Conservation (phyloP, 2,888 invertebrate species). For the Philonicus albiceps region DNA sequence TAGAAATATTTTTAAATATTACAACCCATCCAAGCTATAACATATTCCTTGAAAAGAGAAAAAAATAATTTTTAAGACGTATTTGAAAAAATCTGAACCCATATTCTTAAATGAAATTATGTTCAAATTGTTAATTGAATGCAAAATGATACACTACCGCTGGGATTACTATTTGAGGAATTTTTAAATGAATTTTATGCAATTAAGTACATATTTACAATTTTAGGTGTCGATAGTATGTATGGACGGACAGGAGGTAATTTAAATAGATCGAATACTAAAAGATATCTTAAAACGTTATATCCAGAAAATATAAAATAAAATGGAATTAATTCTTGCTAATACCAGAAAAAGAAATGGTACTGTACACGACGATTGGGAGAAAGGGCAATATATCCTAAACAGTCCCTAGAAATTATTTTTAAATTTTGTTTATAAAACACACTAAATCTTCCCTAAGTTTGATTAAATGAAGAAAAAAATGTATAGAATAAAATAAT, state of each 20-base stretch:
- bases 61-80: neutral
- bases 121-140: neutral
- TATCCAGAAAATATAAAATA: neutral
- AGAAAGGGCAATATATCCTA: too few species aligned
- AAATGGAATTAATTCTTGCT: neutral
- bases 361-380: neutral
- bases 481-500: neutral
- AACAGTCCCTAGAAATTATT: too few species aligned
- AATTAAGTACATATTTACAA: neutral
- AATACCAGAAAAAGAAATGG: neutral
- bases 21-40: too few species aligned
- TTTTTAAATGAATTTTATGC: neutral
- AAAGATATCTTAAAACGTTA: too few species aligned
- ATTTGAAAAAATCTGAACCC: neutral
- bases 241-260: too few species aligned
- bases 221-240: neutral
- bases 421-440: neutral
- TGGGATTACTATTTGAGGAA: neutral
- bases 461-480: too few species aligned
- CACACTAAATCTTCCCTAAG: neutral
- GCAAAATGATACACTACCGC: neutral
- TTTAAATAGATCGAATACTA: too few species aligned
- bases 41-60: neutral
- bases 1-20: neutral
- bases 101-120: neutral